Percentiles rank a stretch among this genome's conserved stretches.
Evolutionary conservation across 2,888 invertebrate genomes (phyloP).

Genomic region (Meghimatium bilineatum): DNA sequence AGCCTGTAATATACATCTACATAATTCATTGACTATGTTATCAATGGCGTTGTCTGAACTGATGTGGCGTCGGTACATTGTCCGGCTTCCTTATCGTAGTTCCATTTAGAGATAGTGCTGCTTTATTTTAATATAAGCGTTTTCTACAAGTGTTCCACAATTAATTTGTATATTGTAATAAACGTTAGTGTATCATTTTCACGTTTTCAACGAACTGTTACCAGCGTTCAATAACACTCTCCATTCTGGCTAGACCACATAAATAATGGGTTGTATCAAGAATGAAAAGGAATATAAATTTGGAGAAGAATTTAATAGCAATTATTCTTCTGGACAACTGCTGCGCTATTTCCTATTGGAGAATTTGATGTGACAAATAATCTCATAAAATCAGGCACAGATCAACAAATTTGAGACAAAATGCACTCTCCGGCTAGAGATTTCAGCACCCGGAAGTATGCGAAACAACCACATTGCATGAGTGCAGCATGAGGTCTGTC

Average conservation of each 20-base stretch:
- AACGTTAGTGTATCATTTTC: too few relatives aligned
- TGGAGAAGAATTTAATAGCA: background rate
- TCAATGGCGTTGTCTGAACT: too few relatives aligned
- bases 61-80: too few relatives aligned
- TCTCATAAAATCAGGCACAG: background rate
- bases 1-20: too few relatives aligned
- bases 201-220: background rate
- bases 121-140: too few relatives aligned
- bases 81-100: too few relatives aligned
- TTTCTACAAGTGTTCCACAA: too few relatives aligned
- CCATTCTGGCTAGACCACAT: background rate
- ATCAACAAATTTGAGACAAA: slow-evolving; percentile 16
- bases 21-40: too few relatives aligned
- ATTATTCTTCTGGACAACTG: background rate
- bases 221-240: background rate
- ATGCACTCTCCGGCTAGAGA: background rate
- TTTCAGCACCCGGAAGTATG: background rate
- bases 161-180: too few relatives aligned
- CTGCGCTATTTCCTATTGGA: background rate
- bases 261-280: background rate
- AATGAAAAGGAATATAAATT: background rate
- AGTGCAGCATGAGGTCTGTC: slow-evolving; percentile 3
- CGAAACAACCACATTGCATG: background rate
- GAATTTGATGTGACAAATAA: slow-evolving; percentile 28
- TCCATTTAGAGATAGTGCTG: too few relatives aligned